Base-by-base conservation (phyloP, 2,888 invertebrate genomes). In the Philonicus albiceps region DNA sequence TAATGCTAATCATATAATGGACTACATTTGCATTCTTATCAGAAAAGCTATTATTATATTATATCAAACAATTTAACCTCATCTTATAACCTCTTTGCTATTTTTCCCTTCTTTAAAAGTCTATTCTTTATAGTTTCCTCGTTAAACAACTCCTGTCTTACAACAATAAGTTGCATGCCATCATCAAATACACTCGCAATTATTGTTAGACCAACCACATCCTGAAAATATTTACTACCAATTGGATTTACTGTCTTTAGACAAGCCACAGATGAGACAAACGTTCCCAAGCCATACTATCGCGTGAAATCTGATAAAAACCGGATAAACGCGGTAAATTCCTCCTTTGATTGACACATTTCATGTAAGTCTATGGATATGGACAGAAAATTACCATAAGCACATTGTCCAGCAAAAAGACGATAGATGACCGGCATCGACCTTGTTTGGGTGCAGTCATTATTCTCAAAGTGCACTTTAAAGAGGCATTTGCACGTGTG, bases 401-500 rank as follows among this genome's bases (percentile, higher is more conserved):
- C 64, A 64, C 64, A 64, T 64, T 64, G 64, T 64, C 64, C 19
- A 1, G 11, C 64, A 64, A 64, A 64, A 64, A 64, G 64, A 64
- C 64, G 19, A 40, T 19, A 22, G 3, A 40, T 40, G 11, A n/a
- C 40, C 64, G 64, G 22, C 76, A 43, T 76, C 40, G 16, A 40
- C 27, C 80, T 53, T 80, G 31, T 80, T 49, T 53, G 53, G 80
- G 22, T 40, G 43, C 49, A 80, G 49, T 80, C 80, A 49, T 80
- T 80, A 40, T 27, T 43, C 53, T 80, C 40, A 80, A 80, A 53
- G 49, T 53, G 27, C 81, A 81, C 55, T 81, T 81, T 64, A 64
- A 37, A 81, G 31, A 81, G 27, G 34, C 34, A 81, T 81, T 81
- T 81, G 81, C 81, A 55, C 81, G 81, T 81, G 81, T 81, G 81